Percentiles rank a stretch among this genome's conserved stretches.
phyloP scores from a whole-genome alignment of 2,888 invertebrate genomes.

The Adela reaumurella region DNA sequence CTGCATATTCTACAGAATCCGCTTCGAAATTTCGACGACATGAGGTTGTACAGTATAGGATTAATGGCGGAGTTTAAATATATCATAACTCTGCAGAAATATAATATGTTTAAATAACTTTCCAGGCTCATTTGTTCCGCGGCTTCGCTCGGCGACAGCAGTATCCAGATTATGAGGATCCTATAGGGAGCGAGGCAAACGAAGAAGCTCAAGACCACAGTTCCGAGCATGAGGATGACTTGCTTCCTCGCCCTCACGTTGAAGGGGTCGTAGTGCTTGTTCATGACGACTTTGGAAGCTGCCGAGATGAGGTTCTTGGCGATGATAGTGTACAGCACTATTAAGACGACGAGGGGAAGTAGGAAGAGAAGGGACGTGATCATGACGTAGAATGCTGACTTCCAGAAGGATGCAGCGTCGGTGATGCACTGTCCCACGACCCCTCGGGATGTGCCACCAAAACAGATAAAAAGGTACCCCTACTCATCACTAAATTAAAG shows the following conservation, averaged over 20 bases:
- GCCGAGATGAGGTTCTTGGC: slow-evolving; percentile 77
- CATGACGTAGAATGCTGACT: slow-evolving; percentile 74
- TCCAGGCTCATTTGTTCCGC: slow-evolving; percentile 69
- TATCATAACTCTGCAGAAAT: slow-evolving; percentile 81
- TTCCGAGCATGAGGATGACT: slow-evolving; percentile 82
- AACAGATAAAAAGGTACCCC: background rate
- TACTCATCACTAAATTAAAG: background rate
- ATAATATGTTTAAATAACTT: slow-evolving; percentile 76
- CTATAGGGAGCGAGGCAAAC: slow-evolving; percentile 84
- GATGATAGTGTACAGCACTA: slow-evolving; percentile 79
- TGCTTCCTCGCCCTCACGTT: slow-evolving; percentile 72
- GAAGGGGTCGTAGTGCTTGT: slow-evolving; percentile 69
- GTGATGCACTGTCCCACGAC: slow-evolving; percentile 76
- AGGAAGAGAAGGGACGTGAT: slow-evolving; percentile 77
- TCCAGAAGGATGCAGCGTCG: slow-evolving; percentile 72
- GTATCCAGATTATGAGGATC: slow-evolving; percentile 78
- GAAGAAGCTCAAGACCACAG: slow-evolving; percentile 85
- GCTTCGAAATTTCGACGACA: slow-evolving; percentile 86
- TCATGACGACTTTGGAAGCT: slow-evolving; percentile 63
- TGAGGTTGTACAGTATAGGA: slow-evolving; percentile 87
- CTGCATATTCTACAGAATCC: slow-evolving; percentile 71
- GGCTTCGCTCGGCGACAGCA: slow-evolving; percentile 68
- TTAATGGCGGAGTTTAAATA: slow-evolving; percentile 89
- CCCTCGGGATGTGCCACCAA: too few relatives aligned
- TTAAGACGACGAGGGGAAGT: slow-evolving; percentile 73